Base-by-base conservation (phyloP, 2,797 vertebrate genomes). In the Eidolon dupreanum region DNA sequence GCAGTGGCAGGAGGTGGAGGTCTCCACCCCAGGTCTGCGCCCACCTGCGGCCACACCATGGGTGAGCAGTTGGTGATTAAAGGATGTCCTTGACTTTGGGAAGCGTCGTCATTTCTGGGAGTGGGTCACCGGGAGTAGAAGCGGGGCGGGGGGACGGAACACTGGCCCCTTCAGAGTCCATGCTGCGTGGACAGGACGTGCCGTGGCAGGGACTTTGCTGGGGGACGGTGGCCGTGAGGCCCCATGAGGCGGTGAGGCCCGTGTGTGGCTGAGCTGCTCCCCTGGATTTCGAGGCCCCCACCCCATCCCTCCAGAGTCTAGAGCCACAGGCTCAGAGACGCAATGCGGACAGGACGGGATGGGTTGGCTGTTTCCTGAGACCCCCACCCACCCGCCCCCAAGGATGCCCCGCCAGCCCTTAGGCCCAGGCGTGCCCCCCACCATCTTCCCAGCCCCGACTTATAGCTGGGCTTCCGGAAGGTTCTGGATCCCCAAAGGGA, bases 1-100 rank as follows among this genome's bases (percentile, higher is more conserved):
- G 49, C 49, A 3, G 49, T 16, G 13, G 15, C 49, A 49, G n/a
- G n/a, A n/a, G n/a, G n/a, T n/a, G 49, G 49, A 49, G 49, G 49
- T 49, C 49, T 49, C 49, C 15, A 15, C 41, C 59, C n/a, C 3
- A 2, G 1, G n/a, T 10, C 5, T 0, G 36, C 16, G 12, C 61
- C 31, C 68, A 6, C 59, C 73, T 41, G 53, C 7, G 8, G 17
- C 63, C 82, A 31, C 79, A 38, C 55, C 49, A 59, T 16, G n/a
- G 38, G 61, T 33, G 24, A 38, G 57, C 11, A 70, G 83, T 15
- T 68, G 78, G 51, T 65, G 57, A 97, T 95, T 97, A 96, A 97
- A 97, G 4, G 33, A 19, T 26, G 17, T 88, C 71, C 89, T 43
- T 63, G 16, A 71, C 85, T 11, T 15, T 19, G 22, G 49, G 9